Conservation (phyloP, 2,888 invertebrate species). For the Metacarcinus magister region DNA sequence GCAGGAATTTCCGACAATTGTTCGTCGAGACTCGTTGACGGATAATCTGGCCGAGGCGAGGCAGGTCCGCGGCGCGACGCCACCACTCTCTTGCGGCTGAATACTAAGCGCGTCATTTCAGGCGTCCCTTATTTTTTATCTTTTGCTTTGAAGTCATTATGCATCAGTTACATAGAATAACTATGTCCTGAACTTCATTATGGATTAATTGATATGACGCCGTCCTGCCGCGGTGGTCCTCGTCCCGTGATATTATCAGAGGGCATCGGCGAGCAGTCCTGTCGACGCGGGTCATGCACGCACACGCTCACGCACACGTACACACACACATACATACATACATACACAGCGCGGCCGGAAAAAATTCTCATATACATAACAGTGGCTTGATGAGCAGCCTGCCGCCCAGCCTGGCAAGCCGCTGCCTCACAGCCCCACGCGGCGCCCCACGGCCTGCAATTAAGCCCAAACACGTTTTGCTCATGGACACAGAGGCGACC, state of each 20-base stretch:
- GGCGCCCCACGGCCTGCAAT: conserved; percentile 4
- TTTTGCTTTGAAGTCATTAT: conserved; percentile 62
- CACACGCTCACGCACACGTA: conserved; percentile 30
- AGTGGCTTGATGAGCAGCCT: not conserved
- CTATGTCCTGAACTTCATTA: conserved; percentile 59
- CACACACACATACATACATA: conserved; percentile 66
- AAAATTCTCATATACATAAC: conserved; percentile 64
- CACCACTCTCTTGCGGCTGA: not conserved
- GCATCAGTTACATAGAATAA: conserved; percentile 60
- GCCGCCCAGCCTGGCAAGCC: not conserved
- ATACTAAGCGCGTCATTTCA: not conserved
- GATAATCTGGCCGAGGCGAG: conserved; percentile 47
- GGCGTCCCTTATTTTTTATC: not conserved
- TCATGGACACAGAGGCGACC: conserved; percentile 30
- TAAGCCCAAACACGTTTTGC: not conserved
- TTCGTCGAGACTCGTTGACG: conserved; percentile 37
- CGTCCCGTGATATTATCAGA: conserved; percentile 39
- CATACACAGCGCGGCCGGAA: conserved; percentile 52
- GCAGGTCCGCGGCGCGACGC: not conserved
- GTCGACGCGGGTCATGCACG: conserved; percentile 7
- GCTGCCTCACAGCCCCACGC: conserved; percentile 14
- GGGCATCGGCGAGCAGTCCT: not conserved
- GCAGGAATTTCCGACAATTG: conserved; percentile 71
- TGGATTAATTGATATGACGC: conserved; percentile 64
- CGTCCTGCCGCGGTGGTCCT: not conserved